Evolutionary conservation across 2,797 vertebrate genomes (phyloP), one percentile per base, ranked within the genome.

Genomic region (Phoeniculus purpureus): DNA sequence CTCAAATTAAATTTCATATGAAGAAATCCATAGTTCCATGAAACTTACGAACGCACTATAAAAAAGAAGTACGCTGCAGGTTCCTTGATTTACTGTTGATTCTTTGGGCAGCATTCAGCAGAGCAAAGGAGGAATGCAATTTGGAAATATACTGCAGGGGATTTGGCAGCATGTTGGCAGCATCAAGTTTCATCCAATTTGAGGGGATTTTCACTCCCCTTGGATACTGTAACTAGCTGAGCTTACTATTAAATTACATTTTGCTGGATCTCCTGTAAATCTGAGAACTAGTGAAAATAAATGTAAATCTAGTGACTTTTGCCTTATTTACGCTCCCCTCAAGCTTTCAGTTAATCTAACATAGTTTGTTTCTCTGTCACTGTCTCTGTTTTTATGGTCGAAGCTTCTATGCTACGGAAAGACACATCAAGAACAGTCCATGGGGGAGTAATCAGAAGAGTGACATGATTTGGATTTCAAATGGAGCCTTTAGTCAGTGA

Each of bases 51-150:
- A 47, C 32, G 62, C 48, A 22, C 70, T 93, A 89, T 66, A 87
- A 84, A 83, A 70, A 94, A 76, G 37, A 91, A 74, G 25, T 56
- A 34, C 40, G 58, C 73, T 72, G 37, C 77, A 79, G 89, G 76
- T 87, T 94, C 48, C 45, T 68, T 93, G 92, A 95, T 94, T 94
- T 94, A 89, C 70, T 89, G 88, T 85, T 92, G 91, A 85, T 85
- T 86, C 83, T 90, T 83, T 68, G 79, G 50, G 62, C 87, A 81
- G 65, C 81, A 54, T 82, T 93, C 91, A 81, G 54, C 60, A 93
- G 59, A 83, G 61, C 45, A 91, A 88, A 82, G 59, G 56, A 66
- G 77, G 55, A 95, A 92, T 88, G 94, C 89, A 73, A 92, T 91
- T 87, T 94, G 60, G 60, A 90, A 94, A 65, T 66, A 62, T 64